phyloP scores from a whole-genome alignment of 2,797 vertebrate species.

The Sebastolobus altivelis region DNA sequence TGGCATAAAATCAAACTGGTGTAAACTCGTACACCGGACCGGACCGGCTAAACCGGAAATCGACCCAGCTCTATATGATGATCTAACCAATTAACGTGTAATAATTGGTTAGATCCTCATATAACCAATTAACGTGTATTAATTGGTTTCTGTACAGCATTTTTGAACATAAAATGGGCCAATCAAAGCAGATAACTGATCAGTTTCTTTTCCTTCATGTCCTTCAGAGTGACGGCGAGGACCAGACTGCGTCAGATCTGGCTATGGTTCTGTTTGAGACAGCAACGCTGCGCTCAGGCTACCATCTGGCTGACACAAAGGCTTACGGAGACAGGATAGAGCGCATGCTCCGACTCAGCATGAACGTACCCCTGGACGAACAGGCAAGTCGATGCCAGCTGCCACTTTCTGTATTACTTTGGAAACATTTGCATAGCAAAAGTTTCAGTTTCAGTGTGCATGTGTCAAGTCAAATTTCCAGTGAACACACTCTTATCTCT shows the following conservation, averaged over 20 bases:
- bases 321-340: slow-evolving; percentile 96
- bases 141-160: neutral
- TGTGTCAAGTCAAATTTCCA: neutral
- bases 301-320: slow-evolving; percentile 95
- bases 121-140: too few relatives aligned
- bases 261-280: slow-evolving; percentile 96
- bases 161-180: neutral
- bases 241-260: slow-evolving; percentile 94
- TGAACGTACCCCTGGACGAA: slow-evolving; percentile 92
- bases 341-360: slow-evolving; percentile 96
- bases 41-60: too few relatives aligned
- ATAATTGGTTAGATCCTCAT: too few relatives aligned
- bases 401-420: neutral
- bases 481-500: neutral
- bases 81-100: too few relatives aligned
- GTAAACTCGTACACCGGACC: too few relatives aligned
- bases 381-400: slow-evolving; percentile 64
- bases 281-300: slow-evolving; percentile 95
- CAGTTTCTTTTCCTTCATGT: neutral
- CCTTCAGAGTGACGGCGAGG: slow-evolving; percentile 89
- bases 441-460: neutral
- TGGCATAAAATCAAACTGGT: too few relatives aligned
- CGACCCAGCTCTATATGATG: too few relatives aligned
- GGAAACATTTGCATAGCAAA: slow-evolving; percentile 1
- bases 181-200: neutral